Conservation (phyloP, 2,888 invertebrate genomes). For the Pristionchus exspectatus region DNA sequence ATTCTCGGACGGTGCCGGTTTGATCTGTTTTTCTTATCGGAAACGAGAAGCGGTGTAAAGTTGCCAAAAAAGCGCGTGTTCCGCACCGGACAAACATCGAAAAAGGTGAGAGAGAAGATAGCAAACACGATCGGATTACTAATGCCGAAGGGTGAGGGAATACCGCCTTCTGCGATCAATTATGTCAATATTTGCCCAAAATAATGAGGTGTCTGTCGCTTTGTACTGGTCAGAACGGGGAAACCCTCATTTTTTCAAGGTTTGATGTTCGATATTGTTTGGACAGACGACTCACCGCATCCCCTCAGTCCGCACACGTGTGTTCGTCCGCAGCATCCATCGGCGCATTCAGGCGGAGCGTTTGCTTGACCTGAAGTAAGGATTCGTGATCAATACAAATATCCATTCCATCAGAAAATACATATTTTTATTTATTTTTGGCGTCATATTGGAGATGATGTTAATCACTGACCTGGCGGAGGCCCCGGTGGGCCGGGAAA, state of each 20-base stretch:
- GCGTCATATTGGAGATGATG: no score
- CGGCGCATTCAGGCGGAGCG: background rate
- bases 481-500: no score
- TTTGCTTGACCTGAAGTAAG: background rate
- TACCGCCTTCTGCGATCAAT: background rate
- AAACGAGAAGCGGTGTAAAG: background rate
- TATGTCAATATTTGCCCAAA: no score
- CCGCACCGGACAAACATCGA: background rate
- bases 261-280: no score
- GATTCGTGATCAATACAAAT: no score
- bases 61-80: background rate
- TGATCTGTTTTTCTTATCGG: no score
- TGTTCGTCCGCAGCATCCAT: slow-evolving; percentile 51
- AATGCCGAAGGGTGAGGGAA: background rate
- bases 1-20: background rate
- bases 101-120: background rate
- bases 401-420: no score
- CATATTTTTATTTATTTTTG: no score
- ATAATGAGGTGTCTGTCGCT: no score
- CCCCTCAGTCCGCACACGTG: slow-evolving; percentile 53
- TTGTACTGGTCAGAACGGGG: no score
- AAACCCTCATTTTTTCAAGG: no score
- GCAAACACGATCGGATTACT: background rate
- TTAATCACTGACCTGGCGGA: no score
- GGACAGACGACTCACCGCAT: slow-evolving; percentile 10